A percentile compares a stretch with the other conserved stretches of the same genome.
phyloP scores from a whole-genome alignment of 1,140 invertebrate genomes.

The Danaus plexippus region DNA sequence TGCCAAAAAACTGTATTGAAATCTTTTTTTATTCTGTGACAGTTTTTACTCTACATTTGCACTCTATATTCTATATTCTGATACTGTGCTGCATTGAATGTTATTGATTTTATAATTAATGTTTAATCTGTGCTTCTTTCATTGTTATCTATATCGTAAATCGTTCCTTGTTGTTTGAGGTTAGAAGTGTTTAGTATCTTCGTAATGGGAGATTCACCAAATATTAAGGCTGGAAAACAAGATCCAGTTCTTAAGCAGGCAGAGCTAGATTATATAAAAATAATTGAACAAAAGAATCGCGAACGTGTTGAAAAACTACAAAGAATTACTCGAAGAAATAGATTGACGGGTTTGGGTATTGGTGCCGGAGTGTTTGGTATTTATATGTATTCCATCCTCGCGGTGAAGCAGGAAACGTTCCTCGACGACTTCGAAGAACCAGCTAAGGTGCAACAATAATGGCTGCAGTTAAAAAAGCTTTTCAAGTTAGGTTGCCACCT shows the following conservation, averaged over 20 bases:
- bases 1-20: too few species aligned
- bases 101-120: conserved; percentile 1
- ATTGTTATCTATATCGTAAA: conserved; percentile 3
- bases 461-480: conserved; percentile 42
- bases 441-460: conserved; percentile 73
- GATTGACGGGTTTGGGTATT: conserved; percentile 75
- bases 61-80: too few species aligned
- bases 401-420: conserved; percentile 89
- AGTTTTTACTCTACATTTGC: too few species aligned
- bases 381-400: conserved; percentile 86
- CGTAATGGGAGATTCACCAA: conserved; percentile 62
- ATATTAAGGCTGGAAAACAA: conserved; percentile 47
- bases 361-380: conserved; percentile 78
- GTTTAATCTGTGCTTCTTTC: conserved; percentile 4
- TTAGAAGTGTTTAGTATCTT: conserved; percentile 36
- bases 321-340: conserved; percentile 75
- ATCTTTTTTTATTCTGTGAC: too few species aligned
- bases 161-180: conserved; percentile 25
- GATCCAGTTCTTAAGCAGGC: conserved; percentile 74
- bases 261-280: conserved; percentile 83
- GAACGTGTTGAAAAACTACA: conserved; percentile 78
- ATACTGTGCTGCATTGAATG: too few species aligned
- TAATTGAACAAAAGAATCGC: conserved; percentile 81
- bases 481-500: conserved; percentile 80
- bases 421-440: conserved; percentile 90